Evolutionary conservation across 1,140 invertebrate genomes (phyloP).

Genomic region (Cephus cinctus): DNA sequence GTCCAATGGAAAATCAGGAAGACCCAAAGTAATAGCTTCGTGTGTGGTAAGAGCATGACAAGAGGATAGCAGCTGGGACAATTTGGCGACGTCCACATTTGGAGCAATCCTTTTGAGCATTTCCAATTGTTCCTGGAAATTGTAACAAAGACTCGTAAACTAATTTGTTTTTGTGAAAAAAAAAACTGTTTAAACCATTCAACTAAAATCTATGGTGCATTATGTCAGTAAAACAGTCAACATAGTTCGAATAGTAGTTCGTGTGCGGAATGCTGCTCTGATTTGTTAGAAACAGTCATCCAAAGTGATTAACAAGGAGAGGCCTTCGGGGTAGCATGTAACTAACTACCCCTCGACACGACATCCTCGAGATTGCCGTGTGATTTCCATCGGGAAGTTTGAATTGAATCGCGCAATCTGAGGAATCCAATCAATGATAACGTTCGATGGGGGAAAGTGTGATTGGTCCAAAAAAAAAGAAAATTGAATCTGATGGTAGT

Average conservation of each 20-base stretch:
- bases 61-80: conserved; percentile 76
- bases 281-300: conserved; percentile 23
- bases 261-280: conserved; percentile 13
- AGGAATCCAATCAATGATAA: conserved; percentile 29
- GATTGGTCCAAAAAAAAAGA: no score
- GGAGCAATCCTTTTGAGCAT: conserved; percentile 59
- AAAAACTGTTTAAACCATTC: background rate
- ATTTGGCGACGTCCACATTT: conserved; percentile 56
- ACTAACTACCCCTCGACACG: conserved; percentile 47
- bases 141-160: conserved; percentile 10
- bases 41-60: conserved; percentile 71
- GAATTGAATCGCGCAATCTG: conserved; percentile 42
- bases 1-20: conserved; percentile 91
- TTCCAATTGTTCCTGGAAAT: conserved; percentile 62
- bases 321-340: conserved; percentile 1
- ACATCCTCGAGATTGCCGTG: conserved; percentile 34
- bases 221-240: background rate
- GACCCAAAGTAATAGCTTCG: conserved; percentile 66
- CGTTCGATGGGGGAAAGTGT: no score
- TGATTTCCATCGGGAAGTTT: conserved; percentile 45
- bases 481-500: no score
- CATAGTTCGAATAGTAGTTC: conserved; percentile 3
- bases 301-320: conserved; percentile 35
- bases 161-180: background rate
- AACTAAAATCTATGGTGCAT: background rate